Percentiles rank a stretch among this genome's conserved stretches.
phyloP scores from a whole-genome alignment of 2,797 vertebrate species.

The Mastacembelus armatus region DNA sequence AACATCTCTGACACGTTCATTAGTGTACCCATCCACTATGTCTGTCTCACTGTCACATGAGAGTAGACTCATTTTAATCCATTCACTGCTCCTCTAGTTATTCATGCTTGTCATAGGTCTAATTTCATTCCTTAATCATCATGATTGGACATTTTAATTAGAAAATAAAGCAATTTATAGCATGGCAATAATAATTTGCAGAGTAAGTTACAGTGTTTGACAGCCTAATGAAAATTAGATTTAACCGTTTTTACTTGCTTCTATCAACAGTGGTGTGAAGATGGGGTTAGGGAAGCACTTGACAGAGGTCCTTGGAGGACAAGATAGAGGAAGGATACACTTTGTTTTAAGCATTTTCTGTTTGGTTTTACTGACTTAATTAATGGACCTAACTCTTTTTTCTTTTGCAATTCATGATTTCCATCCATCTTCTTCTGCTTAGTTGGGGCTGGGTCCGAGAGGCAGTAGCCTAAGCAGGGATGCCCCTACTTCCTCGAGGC shows the following conservation, averaged over 20 bases:
- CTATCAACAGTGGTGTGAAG: neutral
- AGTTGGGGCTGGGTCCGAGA: no score
- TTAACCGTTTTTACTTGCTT: constrained; percentile 29
- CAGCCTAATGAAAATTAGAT: constrained; percentile 41
- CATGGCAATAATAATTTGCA: constrained; percentile 51
- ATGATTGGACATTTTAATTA: constrained; percentile 70
- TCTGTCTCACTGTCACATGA: constrained; percentile 2
- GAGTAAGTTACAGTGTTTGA: constrained; percentile 40
- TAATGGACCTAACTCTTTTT: no score
- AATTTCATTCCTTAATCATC: constrained; percentile 58
- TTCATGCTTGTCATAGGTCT: constrained; percentile 35
- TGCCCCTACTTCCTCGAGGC: no score
- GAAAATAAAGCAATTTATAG: constrained; percentile 54
- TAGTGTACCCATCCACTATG: neutral
- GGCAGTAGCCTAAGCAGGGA: no score
- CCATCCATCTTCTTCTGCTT: no score
- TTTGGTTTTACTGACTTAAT: neutral
- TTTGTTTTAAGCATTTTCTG: neutral
- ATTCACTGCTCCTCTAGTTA: constrained; percentile 23
- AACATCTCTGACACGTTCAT: constrained; percentile 24
- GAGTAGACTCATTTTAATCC: constrained; percentile 10
- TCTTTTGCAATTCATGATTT: no score
- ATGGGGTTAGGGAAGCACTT: neutral
- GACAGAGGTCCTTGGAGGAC: no score
- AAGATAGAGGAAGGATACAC: neutral